Evolutionary conservation across 2,888 invertebrate species (phyloP), one percentile per base, ranked within the genome.

Genomic region (Eupelmus urozonus): DNA sequence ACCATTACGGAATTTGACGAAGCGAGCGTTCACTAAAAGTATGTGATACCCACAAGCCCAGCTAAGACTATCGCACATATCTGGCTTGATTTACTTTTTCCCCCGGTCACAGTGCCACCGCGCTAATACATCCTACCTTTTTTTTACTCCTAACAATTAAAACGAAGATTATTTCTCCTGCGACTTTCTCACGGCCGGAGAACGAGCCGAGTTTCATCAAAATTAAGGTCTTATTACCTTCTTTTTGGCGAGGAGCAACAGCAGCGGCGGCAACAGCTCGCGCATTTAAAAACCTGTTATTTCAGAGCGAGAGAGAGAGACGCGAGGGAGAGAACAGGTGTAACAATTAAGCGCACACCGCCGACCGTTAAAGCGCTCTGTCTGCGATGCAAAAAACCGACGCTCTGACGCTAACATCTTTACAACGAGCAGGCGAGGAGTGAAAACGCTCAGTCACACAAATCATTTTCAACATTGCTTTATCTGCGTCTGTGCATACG

Each of bases 291-390:
- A 74, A 71, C 65, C 66, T 75, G 73, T 73, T 73, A 73, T 29
- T 49, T 25, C 45, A 27, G 34, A 18, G 7, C 34, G 40, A 51
- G 23, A n/a, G n/a, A n/a, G n/a, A n/a, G n/a, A 5, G 18, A 18
- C 34, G 9, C 18, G 74, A 65, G 20, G 49, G 49, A 29, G 49
- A 69, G 51, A 69, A 55, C 79, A 76, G 76, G 79, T 79, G 79
- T 76, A 79, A 76, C 72, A 79, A 79, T 79, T 71, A 74, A 78
- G 69, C 55, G 57, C 45, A 53, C 53, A 13, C 29, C 55, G 18
- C 51, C 27, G 23, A 65, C 60, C 60, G 51, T 66, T 51, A 51
- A 67, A 63, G 25, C n/a, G n/a, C n/a, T n/a, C n/a, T n/a, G n/a
- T n/a, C n/a, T n/a, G n/a, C n/a, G n/a, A n/a, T 29, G 13, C n/a